Evolutionary conservation across 2,888 invertebrate species (phyloP), one percentile per base, ranked within the genome.

Genomic region (Erebia ligea): DNA sequence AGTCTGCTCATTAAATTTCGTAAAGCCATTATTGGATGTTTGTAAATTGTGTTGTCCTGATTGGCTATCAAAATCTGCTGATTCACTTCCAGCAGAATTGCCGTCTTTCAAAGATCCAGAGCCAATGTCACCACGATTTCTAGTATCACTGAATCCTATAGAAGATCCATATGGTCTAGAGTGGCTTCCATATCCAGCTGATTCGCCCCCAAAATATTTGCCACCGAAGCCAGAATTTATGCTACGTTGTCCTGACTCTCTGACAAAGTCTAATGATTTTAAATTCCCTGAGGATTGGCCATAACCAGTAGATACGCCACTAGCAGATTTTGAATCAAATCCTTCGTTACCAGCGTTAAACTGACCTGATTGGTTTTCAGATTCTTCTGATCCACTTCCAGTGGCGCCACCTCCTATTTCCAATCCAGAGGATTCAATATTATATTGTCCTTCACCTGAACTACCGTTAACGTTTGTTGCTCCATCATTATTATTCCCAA

Each of bases 381-480:
- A 69, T 19, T 56, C 72, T 5, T 59, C 64, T 19, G 61, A 70
- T 13, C 56, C 58, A 40, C 68, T 62, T 6, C 52, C 71, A 15
- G 42, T 25, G 40, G 15, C 19, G 8, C 45, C 57, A 17, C 19
- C 45, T 11, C 2, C 21, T 45, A 45, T n/a, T 54, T 64, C 66
- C 10, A 56, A 56, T 21, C 65, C 65, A 56, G 66, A 56, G 2
- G 40, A 56, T 54, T 64, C 17, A 45, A 25, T 21, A 57, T 45
- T 66, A 57, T 21, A 45, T 13, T 66, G 52, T 19, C 62, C 74
- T 67, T 62, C 45, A 61, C 50, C n/a, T 70, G 69, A 64, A 21
- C 61, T 73, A 54, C 67, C 72, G 67, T 63, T 73, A 21, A 63
- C 62, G 40, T 48, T n/a, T n/a, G 68, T 71, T 15, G 50, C 15